A percentile compares a stretch with the other conserved stretches of the same genome.
Conservation (phyloP, 1,140 invertebrate genomes). For the Neodiprion pinetum region DNA sequence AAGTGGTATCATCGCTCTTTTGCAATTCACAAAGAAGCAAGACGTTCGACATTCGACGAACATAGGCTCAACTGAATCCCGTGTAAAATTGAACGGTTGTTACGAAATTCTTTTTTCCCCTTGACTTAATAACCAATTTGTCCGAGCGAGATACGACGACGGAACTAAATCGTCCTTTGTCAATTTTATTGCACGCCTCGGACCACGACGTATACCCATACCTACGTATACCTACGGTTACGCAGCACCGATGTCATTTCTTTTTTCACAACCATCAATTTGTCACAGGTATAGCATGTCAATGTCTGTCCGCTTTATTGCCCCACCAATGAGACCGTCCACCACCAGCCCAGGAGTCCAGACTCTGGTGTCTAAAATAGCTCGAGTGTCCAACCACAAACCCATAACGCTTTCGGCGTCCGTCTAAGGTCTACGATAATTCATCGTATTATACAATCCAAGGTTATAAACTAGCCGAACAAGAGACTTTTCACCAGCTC, state of each 20-base stretch:
- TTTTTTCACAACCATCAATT: not conserved
- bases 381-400: not conserved
- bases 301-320: no score
- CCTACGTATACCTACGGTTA: not conserved
- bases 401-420: not conserved
- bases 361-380: no score
- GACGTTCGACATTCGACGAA: not conserved
- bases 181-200: not conserved
- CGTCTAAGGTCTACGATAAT: not conserved
- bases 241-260: not conserved
- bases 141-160: not conserved
- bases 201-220: not conserved
- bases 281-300: not conserved
- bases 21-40: not conserved
- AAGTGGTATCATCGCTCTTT: no score
- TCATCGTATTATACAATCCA: not conserved
- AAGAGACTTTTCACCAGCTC: no score
- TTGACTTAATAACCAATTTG: not conserved
- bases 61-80: not conserved
- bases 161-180: not conserved
- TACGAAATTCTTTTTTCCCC: not conserved
- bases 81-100: no score
- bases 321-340: no score
- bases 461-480: not conserved
- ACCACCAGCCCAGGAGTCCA: no score